phyloP scores from a whole-genome alignment of 2,797 vertebrate species.

The Chloroceryle amazona region DNA sequence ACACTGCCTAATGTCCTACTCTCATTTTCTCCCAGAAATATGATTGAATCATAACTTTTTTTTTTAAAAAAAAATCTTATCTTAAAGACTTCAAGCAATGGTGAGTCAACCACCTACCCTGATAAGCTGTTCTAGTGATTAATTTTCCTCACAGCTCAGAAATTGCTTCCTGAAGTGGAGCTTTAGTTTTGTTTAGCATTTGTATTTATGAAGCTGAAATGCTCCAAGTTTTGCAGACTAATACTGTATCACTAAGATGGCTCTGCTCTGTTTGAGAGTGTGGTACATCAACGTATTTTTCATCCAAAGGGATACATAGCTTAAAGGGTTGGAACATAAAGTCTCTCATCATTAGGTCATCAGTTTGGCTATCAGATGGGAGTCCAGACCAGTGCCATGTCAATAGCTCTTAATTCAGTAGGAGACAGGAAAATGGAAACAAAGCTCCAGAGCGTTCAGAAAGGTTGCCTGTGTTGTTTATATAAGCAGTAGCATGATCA shows the following conservation, averaged over 20 bases:
- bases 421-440: neutral
- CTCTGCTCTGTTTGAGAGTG: neutral
- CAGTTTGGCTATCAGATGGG: neutral
- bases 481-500: neutral
- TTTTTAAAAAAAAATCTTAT: conserved; percentile 23
- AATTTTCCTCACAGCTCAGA: conserved; percentile 62
- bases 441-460: neutral
- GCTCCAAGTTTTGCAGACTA: neutral
- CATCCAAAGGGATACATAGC: neutral
- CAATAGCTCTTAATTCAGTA: neutral
- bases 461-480: neutral
- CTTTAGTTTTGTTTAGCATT: conserved; percentile 58
- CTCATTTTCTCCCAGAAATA: conserved; percentile 26
- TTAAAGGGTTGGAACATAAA: neutral
- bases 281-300: neutral
- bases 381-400: neutral
- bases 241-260: conserved; percentile 1
- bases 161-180: conserved; percentile 67
- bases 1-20: neutral
- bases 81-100: conserved; percentile 63
- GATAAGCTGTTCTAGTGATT: conserved; percentile 69
- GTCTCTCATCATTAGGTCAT: neutral
- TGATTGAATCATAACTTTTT: conserved; percentile 25
- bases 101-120: conserved; percentile 71
- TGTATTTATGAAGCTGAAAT: conserved; percentile 47